These are phyloP conservation scores for Perdita meconis DNA, from an alignment of 2,888 invertebrate species.

Conservation along the genomic window DNA sequence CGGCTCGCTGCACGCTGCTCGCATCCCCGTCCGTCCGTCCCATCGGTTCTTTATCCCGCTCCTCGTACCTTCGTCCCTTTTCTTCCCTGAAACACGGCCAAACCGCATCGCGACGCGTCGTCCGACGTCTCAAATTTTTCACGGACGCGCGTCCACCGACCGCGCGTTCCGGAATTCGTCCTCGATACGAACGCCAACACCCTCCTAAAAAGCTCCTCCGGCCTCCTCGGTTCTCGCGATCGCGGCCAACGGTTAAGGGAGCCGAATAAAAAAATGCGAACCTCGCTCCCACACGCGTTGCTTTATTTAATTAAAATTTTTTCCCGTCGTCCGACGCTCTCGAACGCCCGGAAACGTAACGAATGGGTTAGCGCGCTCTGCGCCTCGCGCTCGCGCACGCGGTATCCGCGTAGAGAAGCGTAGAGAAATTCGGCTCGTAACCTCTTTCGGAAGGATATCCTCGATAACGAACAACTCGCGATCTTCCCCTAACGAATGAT, in stretches of 20 bases:
- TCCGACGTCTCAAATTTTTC: conserved; percentile 68
- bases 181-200: conserved; percentile 8
- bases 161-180: conserved; percentile 48
- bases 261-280: conserved; percentile 20
- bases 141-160: conserved; percentile 8
- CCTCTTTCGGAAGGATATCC: conserved; percentile 36
- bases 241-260: conserved; percentile 32
- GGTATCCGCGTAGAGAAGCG: conserved; percentile 23
- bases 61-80: conserved; percentile 10
- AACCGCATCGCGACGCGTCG: conserved; percentile 75
- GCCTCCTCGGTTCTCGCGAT: conserved; percentile 3
- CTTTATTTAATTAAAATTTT: conserved; percentile 54
- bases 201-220: conserved; percentile 19
- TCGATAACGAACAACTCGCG: conserved; percentile 55
- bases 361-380: conserved; percentile 15
- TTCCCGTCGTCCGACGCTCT: not conserved
- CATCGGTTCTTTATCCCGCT: conserved; percentile 46
- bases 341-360: conserved; percentile 12
- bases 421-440: conserved; percentile 52
- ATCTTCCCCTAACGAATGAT: conserved; percentile 61
- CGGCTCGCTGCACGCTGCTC: conserved; percentile 33
- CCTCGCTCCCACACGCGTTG: conserved; percentile 24
- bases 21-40: conserved; percentile 45
- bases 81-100: conserved; percentile 78
- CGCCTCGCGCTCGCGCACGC: not conserved